Evolutionary conservation across 2,888 invertebrate species (phyloP), one percentile per base, ranked within the genome.

Genomic region (Apeira syringaria): DNA sequence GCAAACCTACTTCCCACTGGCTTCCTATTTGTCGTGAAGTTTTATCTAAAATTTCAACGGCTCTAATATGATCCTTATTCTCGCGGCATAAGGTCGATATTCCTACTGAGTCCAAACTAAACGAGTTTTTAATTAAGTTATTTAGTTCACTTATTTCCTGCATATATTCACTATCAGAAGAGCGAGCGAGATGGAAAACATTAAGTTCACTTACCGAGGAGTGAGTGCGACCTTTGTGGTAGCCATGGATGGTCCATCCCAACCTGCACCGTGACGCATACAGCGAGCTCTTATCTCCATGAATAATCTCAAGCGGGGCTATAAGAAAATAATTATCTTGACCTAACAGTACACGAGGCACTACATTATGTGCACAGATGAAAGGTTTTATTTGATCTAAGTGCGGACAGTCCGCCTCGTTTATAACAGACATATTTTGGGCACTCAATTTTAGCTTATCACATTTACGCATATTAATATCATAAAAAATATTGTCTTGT

Each of bases 41-140:
- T n/a, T 55, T 40, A 4, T 61, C 56, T 8, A 59, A 24, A 7
- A 53, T 47, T 10, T 37, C 42, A 5, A 56, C 12, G 3, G 56
- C 56, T 40, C 50, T 40, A 8, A 50, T 10, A 29, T 61, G 50
- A 1, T 30, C 17, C 17, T 17, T 17, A 17, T 57, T 55, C 10
- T 56, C 47, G 17, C 57, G 50, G 1, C 47, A 40, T 36, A 46
- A 26, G 27, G 50, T 47, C 10, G 47, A 54, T 15, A 57, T 18
- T 47, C 56, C 57, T 10, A 57, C 53, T n/a, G 56, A 47, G 10
- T 59, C 57, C 22, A 60, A 32, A 4, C 38, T 44, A 31, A 50
- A 58, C 0, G 42, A 53, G 11, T 17, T 17, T 17, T 17, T 17
- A 17, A 17, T 17, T 4, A 17, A 5, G 6, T 47, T 25, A 29